phyloP scores from a whole-genome alignment of 2,797 vertebrate species.

The Hippoglossus hippoglossus region DNA sequence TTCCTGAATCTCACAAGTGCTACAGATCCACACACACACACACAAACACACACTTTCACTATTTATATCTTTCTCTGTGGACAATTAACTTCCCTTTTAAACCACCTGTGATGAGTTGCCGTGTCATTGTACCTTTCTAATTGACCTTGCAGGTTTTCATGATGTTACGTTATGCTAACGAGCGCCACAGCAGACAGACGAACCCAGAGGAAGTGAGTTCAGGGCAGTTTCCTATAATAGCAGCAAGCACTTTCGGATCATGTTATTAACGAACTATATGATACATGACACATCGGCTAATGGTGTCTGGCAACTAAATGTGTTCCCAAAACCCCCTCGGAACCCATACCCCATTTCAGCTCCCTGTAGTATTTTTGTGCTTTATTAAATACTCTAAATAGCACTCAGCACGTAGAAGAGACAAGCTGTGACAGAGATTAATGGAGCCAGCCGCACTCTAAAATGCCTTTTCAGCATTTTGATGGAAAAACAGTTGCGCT shows the following conservation, averaged over 20 bases:
- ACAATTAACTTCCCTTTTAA: constrained; percentile 36
- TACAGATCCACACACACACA: background rate
- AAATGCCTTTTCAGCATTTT: constrained; percentile 23
- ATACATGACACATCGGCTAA: constrained; percentile 43
- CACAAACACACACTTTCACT: background rate
- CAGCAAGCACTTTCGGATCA: background rate
- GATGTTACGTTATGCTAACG: constrained; percentile 27
- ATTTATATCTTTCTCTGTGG: constrained; percentile 28
- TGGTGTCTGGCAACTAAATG: constrained; percentile 39
- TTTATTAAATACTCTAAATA: constrained; percentile 40
- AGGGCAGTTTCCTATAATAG: constrained; percentile 24
- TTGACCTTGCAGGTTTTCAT: constrained; percentile 52
- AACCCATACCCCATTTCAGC: constrained; percentile 10
- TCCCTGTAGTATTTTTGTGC: constrained; percentile 16
- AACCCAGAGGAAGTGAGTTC: constrained; percentile 10
- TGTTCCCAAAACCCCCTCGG: background rate
- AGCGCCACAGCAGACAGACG: constrained; percentile 7
- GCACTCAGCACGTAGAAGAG: constrained; percentile 16
- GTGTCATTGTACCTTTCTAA: constrained; percentile 44
- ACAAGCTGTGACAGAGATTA: constrained; percentile 32
- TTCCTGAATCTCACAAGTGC: background rate
- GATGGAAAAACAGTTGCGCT: background rate
- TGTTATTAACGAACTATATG: constrained; percentile 43
- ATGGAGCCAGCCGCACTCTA: constrained; percentile 9
- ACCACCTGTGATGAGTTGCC: constrained; percentile 35